Percentiles rank a stretch among this genome's conserved stretches.
Evolutionary conservation across 2,888 invertebrate species (phyloP).

Genomic region (Amphiduros pacificus): DNA sequence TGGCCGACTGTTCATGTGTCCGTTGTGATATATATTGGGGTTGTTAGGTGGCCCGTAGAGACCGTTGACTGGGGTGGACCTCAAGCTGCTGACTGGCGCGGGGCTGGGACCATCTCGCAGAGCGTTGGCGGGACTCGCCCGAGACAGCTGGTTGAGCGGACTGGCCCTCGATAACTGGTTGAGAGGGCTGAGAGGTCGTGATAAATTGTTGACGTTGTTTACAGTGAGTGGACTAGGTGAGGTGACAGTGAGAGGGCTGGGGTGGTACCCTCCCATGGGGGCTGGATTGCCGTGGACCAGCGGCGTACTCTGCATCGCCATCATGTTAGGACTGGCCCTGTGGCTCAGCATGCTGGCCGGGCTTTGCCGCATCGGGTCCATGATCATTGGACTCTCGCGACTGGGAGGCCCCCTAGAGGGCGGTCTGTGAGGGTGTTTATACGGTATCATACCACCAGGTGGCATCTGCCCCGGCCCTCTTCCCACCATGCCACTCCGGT

Average conservation of each 20-base stretch:
- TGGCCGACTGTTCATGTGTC: conserved; percentile 10
- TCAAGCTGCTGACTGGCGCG: conserved; percentile 15
- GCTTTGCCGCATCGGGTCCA: conserved; percentile 13
- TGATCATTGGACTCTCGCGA: conserved; percentile 10
- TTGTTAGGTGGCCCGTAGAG: conserved; percentile 21
- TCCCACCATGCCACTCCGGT: conserved; percentile 67
- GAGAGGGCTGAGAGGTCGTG: not conserved
- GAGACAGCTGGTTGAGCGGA: conserved; percentile 32
- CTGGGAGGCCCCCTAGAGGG: not conserved
- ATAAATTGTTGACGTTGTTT: conserved; percentile 15
- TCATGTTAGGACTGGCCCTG: conserved; percentile 36
- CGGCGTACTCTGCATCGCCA: conserved; percentile 85
- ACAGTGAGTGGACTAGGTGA: conserved; percentile 67
- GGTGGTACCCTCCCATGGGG: not conserved
- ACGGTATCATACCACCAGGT: not conserved
- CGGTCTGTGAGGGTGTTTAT: not conserved
- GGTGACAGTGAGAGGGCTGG: not conserved
- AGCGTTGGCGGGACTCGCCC: conserved; percentile 13
- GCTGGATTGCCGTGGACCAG: conserved; percentile 56
- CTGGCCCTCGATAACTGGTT: conserved; percentile 17
- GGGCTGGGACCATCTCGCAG: conserved; percentile 3
- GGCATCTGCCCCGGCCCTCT: not conserved
- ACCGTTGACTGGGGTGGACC: conserved; percentile 28
- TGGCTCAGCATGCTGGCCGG: conserved; percentile 33
- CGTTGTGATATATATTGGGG: conserved; percentile 19